Evolutionary conservation across 2,888 invertebrate species (phyloP).

Genomic region (Nyleta sp.): DNA sequence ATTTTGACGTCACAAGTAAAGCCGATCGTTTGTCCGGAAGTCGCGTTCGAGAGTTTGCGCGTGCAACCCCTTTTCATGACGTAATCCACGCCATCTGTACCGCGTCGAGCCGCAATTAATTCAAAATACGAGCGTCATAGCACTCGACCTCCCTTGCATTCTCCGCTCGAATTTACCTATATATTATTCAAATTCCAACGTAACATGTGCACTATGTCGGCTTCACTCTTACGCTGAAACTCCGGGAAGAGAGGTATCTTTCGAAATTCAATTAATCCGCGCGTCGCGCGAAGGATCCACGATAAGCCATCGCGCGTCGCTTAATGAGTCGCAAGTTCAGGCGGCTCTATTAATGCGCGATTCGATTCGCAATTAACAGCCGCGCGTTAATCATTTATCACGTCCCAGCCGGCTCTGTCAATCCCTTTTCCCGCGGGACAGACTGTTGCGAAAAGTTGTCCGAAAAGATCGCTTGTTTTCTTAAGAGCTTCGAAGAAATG

Average conservation of each 20-base stretch:
- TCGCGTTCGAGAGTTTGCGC: conserved; percentile 70
- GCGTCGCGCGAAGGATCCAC: conserved; percentile 40
- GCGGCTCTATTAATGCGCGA: conserved; percentile 20
- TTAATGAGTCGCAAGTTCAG: conserved; percentile 19
- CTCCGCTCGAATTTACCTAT: conserved; percentile 64
- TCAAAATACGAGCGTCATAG: conserved; percentile 66
- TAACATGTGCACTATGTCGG: conserved; percentile 65
- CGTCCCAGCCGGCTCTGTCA: not conserved
- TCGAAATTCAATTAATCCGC: conserved; percentile 54
- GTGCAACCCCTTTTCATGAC: conserved; percentile 69
- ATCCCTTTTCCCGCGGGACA: too few relatives aligned
- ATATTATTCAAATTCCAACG: conserved; percentile 65
- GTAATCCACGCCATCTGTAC: conserved; percentile 76
- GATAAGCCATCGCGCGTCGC: conserved; percentile 19
- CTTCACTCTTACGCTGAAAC: conserved; percentile 35
- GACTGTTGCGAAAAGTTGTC: not conserved
- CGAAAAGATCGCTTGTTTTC: conserved; percentile 23
- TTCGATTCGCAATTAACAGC: conserved; percentile 11
- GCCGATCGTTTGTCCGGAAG: conserved; percentile 72
- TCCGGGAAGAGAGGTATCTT: conserved; percentile 47
- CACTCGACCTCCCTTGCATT: conserved; percentile 62
- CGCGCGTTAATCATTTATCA: conserved; percentile 18
- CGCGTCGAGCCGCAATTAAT: conserved; percentile 75
- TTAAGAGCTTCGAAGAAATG: conserved; percentile 43
- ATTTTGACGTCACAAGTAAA: conserved; percentile 70